Base-by-base conservation (phyloP, 2,113 vertebrate species). In the Datnioides undecimradiatus region DNA sequence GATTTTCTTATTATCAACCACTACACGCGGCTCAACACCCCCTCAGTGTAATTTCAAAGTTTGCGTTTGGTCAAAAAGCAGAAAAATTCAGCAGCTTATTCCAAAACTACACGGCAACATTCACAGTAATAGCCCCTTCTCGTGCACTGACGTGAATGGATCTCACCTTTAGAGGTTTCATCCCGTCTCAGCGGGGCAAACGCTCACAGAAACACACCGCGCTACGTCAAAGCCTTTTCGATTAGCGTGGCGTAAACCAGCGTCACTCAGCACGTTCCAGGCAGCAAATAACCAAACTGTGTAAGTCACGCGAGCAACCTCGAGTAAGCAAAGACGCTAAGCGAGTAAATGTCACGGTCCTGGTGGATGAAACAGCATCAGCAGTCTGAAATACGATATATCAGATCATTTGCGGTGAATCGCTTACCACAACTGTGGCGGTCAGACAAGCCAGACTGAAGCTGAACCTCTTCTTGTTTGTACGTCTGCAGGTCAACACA, bases 161-260 rank as follows among this genome's bases (percentile, higher is more conserved):
- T 59, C 64, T 41, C 74, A 81, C 57, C 58, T 52, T 63, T 13
- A 25, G 59, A 49, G 29, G 43, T 23, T 5, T 45, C 5, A 51
- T 73, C 16, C 55, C 52, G 48, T 78, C 51, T 75, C 19, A 73
- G 38, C 62, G n/a, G 21, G 19, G 57, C 60, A 79, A 65, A 80
- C 38, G 46, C 41, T 36, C 34, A 45, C 23, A 73, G 12, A 59
- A 3, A 64, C 21, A 63, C 21, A 27, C 11, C n/a, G n/a, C 8
- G 38, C 21, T 63, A 36, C 58, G 58, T 52, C 43, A 12, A 31
- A 60, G 55, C 16, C 41, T 51, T 67, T 76, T 72, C 57, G 34
- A 72, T 68, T 36, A 76, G 33, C 23, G 38, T 14, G 48, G 23
- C 19, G 45, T 54, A 64, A 58, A 76, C 21, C 68, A 63, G 19